Evolutionary conservation across 1,140 invertebrate genomes (phyloP).

Genomic region (Campoletis sonorensis): DNA sequence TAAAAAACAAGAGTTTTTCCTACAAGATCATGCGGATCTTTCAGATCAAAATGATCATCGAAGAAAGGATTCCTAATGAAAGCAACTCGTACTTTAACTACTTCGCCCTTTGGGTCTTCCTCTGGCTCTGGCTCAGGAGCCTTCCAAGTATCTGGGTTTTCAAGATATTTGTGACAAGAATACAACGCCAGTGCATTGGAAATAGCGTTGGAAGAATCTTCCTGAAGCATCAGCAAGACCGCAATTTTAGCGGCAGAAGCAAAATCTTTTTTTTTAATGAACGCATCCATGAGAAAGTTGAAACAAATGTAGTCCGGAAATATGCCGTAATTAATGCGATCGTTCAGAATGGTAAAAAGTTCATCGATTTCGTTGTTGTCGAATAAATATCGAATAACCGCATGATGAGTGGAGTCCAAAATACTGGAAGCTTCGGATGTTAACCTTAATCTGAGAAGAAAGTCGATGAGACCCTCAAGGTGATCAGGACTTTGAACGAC

Average conservation of each 20-base stretch:
- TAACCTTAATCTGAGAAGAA: conserved; percentile 83
- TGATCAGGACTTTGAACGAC: conserved; percentile 73
- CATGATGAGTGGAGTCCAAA: conserved; percentile 89
- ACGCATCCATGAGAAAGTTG: conserved; percentile 89
- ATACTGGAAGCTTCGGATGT: conserved; percentile 82
- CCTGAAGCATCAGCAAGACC: conserved; percentile 90
- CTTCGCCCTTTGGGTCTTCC: conserved; percentile 79
- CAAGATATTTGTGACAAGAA: conserved; percentile 86
- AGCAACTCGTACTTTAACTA: conserved; percentile 84
- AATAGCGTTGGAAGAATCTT: conserved; percentile 87
- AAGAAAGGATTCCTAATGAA: conserved; percentile 89
- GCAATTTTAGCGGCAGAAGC: conserved; percentile 86
- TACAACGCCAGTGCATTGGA: conserved; percentile 84
- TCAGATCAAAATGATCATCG: conserved; percentile 93
- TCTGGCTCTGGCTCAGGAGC: conserved; percentile 67
- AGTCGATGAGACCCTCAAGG: conserved; percentile 82
- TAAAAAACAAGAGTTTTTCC: conserved; percentile 88
- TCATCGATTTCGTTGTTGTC: conserved; percentile 78
- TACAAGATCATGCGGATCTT: conserved; percentile 80
- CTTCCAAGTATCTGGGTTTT: conserved; percentile 78
- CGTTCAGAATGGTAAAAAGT: conserved; percentile 84
- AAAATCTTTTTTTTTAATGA: conserved; percentile 84
- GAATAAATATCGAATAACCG: conserved; percentile 84
- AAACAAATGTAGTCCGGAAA: conserved; percentile 89
- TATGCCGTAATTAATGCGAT: conserved; percentile 92